Conservation (phyloP, 2,888 invertebrate species). For the Drosophila colorata region DNA sequence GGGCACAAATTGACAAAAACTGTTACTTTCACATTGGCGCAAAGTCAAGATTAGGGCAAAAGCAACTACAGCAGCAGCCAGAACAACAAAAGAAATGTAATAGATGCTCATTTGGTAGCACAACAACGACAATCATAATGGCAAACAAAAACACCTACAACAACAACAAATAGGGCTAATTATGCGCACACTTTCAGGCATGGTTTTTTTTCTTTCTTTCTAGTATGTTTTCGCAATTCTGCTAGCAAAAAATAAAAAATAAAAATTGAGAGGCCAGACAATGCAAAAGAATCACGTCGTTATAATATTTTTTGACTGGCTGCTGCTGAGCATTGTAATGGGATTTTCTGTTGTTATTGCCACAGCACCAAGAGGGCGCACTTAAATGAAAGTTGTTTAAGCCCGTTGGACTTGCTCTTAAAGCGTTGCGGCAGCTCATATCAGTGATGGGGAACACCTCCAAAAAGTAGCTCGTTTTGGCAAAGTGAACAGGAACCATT, state of each 20-base stretch:
- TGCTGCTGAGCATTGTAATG: slow-evolving; percentile 41
- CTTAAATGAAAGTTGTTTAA: slow-evolving; percentile 74
- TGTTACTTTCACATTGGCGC: slow-evolving; percentile 72
- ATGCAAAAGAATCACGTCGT: slow-evolving; percentile 72
- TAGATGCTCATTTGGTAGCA: slow-evolving; percentile 74
- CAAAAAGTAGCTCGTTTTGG: not conserved
- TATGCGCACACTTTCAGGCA: slow-evolving; percentile 72
- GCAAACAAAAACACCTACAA: slow-evolving; percentile 27
- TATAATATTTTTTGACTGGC: slow-evolving; percentile 50
- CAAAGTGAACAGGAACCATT: slow-evolving; percentile 1
- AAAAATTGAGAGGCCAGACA: slow-evolving; percentile 49
- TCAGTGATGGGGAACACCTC: slow-evolving; percentile 3
- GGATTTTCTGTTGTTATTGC: slow-evolving; percentile 36
- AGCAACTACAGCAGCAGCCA: slow-evolving; percentile 38
- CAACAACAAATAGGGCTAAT: slow-evolving; percentile 74
- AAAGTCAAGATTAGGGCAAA: slow-evolving; percentile 61
- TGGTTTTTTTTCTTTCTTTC: slow-evolving; percentile 29
- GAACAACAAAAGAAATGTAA: slow-evolving; percentile 71
- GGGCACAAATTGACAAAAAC: slow-evolving; percentile 50
- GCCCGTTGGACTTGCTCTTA: slow-evolving; percentile 23
- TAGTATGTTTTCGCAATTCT: slow-evolving; percentile 41
- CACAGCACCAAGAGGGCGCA: slow-evolving; percentile 48
- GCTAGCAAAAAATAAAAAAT: slow-evolving; percentile 28
- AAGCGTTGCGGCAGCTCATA: slow-evolving; percentile 11
- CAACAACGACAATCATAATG: slow-evolving; percentile 44